Conservation (phyloP, 2,113 vertebrate species). For the Neofelis nebulosa region DNA sequence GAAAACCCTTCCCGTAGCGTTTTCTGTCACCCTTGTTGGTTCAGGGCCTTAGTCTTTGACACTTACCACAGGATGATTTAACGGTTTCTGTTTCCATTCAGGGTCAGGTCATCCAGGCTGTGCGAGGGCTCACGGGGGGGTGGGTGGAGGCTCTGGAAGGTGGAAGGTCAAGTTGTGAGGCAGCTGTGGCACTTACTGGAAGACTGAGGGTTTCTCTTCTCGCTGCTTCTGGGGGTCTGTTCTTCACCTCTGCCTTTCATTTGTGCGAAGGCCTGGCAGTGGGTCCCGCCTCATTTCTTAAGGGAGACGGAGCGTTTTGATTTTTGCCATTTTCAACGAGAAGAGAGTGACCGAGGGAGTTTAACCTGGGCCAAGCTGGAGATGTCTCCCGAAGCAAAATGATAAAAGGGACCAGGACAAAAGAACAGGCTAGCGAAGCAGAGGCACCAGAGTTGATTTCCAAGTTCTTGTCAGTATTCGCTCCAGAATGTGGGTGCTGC, state of each 20-base stretch:
- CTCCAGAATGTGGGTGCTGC: not conserved
- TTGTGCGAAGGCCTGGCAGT: not conserved
- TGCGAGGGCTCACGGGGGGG: not conserved
- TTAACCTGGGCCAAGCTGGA: not conserved
- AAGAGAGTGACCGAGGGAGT: not conserved
- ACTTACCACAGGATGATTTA: constrained; percentile 46
- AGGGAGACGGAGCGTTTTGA: not conserved
- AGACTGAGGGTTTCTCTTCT: not conserved
- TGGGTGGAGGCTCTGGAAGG: not conserved
- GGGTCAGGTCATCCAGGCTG: not conserved
- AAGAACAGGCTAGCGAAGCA: not conserved
- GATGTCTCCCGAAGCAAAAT: not conserved
- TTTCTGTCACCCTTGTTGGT: not conserved
- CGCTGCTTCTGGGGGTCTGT: not conserved
- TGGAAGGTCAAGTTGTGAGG: not conserved
- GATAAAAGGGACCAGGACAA: not conserved
- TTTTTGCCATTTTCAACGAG: not conserved
- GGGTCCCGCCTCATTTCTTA: not conserved
- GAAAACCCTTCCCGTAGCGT: not conserved
- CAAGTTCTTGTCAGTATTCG: not conserved
- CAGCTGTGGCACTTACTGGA: constrained; percentile 26
- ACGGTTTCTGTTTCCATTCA: constrained; percentile 47
- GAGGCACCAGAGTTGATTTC: not conserved
- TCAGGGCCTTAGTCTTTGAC: not conserved
- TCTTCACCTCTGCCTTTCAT: not conserved